phyloP scores from a whole-genome alignment of 92 coral and sea anemone genomes.

The Epizoanthus rinbou region DNA sequence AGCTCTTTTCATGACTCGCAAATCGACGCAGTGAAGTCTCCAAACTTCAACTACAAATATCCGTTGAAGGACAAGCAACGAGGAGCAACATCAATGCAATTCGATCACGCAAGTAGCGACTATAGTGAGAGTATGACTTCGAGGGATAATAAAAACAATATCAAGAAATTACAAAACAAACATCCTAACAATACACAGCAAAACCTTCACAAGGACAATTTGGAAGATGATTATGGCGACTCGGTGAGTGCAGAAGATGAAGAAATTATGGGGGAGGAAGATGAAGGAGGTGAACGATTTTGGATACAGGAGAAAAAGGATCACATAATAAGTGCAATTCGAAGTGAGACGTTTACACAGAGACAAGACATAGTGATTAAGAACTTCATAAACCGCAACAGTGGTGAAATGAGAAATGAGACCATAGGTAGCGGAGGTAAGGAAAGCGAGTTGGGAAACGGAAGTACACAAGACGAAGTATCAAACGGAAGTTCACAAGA shows the following conservation, averaged over 20 bases:
- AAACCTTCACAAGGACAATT: not conserved
- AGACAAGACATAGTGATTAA: not conserved
- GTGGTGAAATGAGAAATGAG: too few species aligned
- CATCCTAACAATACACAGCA: not conserved
- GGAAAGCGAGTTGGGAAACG: not conserved
- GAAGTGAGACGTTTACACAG: not conserved
- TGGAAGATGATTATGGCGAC: constrained; percentile 4
- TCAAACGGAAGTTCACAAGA: not conserved
- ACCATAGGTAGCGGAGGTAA: not conserved
- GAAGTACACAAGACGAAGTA: not conserved
- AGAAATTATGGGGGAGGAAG: constrained; percentile 41
- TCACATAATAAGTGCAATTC: not conserved
- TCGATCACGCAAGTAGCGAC: not conserved
- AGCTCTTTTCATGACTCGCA: not conserved
- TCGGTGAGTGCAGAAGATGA: constrained; percentile 12
- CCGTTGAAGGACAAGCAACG: not conserved
- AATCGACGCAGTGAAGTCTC: not conserved
- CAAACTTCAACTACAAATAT: not conserved
- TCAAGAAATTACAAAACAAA: not conserved
- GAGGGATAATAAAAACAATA: not conserved
- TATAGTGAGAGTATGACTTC: not conserved
- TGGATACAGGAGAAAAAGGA: not conserved
- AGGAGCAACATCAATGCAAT: not conserved
- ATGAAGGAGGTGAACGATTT: not conserved
- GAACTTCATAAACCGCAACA: not conserved